Conservation (phyloP, 2,888 invertebrate genomes). For the Agonopterix heracliana region DNA sequence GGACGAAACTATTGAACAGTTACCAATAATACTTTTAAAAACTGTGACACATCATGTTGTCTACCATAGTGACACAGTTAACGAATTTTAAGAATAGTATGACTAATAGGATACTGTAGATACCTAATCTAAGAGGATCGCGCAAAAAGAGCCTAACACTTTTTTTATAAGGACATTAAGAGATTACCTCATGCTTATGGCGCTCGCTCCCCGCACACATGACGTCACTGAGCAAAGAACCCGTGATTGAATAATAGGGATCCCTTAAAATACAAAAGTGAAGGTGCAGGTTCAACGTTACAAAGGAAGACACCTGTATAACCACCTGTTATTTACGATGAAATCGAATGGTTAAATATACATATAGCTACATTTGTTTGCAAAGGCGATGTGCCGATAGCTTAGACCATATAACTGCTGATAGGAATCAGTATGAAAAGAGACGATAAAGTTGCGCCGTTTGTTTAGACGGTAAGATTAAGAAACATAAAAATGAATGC, state of each 20-base stretch:
- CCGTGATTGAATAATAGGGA: constrained; percentile 32
- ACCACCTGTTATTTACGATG: constrained; percentile 6
- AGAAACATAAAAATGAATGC: too few species aligned
- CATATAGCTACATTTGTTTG: neutral
- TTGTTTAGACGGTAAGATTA: too few species aligned
- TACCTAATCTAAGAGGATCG: constrained; percentile 31
- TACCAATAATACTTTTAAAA: too few species aligned
- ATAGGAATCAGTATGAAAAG: too few species aligned
- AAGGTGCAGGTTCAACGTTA: constrained; percentile 32
- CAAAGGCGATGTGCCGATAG: neutral
- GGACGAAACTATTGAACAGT: too few species aligned
- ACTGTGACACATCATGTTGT: too few species aligned
- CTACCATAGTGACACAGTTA: too few species aligned
- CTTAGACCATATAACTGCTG: too few species aligned
- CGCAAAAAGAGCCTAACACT: constrained; percentile 33
- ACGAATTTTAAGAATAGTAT: too few species aligned
- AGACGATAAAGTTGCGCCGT: too few species aligned
- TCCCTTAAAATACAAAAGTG: constrained; percentile 37
- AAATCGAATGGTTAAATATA: neutral
- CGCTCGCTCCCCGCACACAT: constrained; percentile 34
- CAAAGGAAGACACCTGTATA: constrained; percentile 15
- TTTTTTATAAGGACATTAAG: constrained; percentile 36
- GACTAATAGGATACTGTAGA: too few species aligned
- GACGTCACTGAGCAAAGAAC: constrained; percentile 45
- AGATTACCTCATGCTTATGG: constrained; percentile 54